Base-by-base conservation (phyloP, 37 sponge, comb jelly and placozoan genomes). In the Petrosia ficiformis region DNA sequence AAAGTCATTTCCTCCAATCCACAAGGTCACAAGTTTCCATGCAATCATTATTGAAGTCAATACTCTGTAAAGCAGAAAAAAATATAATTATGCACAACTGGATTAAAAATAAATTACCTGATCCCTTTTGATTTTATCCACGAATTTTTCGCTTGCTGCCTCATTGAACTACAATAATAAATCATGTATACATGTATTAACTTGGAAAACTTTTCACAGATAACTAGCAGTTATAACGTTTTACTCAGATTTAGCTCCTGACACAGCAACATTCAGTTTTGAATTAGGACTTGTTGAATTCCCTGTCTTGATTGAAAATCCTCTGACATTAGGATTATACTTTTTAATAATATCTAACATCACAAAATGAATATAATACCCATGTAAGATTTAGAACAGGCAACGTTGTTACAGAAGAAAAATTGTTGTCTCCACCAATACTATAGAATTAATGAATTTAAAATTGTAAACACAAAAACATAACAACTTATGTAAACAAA, bases 1-100 rank as follows among this genome's bases (percentile, higher is more conserved):
- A 36, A 90, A 85, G 52, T 90, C 82, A 24, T 90, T 90, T 60
- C 82, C 90, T 29, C 90, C 90, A 70, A 90, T 90, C 77, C 80
- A 90, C 52, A 90, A 40, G 1, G 85, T 80, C 37, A 90, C 59
- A 31, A 90, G 34, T 60, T 90, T 90, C 90, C 90, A n/a, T n/a
- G n/a, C n/a, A 90, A 21, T 77, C 70, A 65, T 40, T 75, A 6
- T 82, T 30, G 36, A 65, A 67, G 41, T 75, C 65, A 44, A 75
- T 36, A 1, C 76, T 59, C 76, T 38, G 19, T 36, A 10, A 21
- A 39, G 22, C 19, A 39, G 25, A 40, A 34, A 28, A 39, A 65
- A 37, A 4, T 1, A 25, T 39, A 76, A 29, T 56, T 4, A 64
- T 40, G 22, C 28, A 44, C 74, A 73, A 10, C 4, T 11, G 37